Evolutionary conservation across 2,797 vertebrate species (phyloP).

Genomic region (Nasua narica): DNA sequence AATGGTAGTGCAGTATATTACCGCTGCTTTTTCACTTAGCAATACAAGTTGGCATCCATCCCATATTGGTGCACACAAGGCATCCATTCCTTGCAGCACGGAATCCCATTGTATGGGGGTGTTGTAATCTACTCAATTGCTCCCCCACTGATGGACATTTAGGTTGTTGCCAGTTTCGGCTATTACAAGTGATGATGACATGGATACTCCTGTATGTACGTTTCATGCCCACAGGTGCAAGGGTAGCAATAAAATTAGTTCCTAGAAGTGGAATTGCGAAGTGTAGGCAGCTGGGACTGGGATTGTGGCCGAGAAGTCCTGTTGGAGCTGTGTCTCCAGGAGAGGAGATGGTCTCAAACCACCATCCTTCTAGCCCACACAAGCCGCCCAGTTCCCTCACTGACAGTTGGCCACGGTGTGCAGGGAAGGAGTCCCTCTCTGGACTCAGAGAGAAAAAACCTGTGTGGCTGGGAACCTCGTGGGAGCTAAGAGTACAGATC

Average conservation of each 20-base stretch:
- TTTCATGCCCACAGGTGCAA: slow-evolving; percentile 16
- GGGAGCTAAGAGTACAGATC: neutral
- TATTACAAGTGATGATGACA: neutral
- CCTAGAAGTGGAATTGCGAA: neutral
- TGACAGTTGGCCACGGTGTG: neutral
- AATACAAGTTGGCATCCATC: slow-evolving; percentile 37
- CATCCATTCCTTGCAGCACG: neutral
- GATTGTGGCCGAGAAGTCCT: neutral
- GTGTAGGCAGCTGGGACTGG: neutral
- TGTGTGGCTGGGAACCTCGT: neutral
- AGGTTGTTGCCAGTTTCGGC: neutral
- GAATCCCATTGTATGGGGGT: neutral
- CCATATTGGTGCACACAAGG: neutral
- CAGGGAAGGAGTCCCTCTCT: neutral
- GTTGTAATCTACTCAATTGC: neutral
- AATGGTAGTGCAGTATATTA: slow-evolving; percentile 39
- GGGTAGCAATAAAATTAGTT: neutral
- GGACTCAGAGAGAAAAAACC: neutral
- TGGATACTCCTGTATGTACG: neutral
- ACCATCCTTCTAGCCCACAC: neutral
- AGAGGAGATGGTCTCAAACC: neutral
- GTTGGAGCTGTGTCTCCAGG: neutral
- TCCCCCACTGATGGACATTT: neutral
- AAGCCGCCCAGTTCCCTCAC: neutral
- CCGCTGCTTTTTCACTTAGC: slow-evolving; percentile 31